Evolutionary conservation across 2,113 vertebrate species (phyloP).

Genomic region (Dasyornis broadbenti): DNA sequence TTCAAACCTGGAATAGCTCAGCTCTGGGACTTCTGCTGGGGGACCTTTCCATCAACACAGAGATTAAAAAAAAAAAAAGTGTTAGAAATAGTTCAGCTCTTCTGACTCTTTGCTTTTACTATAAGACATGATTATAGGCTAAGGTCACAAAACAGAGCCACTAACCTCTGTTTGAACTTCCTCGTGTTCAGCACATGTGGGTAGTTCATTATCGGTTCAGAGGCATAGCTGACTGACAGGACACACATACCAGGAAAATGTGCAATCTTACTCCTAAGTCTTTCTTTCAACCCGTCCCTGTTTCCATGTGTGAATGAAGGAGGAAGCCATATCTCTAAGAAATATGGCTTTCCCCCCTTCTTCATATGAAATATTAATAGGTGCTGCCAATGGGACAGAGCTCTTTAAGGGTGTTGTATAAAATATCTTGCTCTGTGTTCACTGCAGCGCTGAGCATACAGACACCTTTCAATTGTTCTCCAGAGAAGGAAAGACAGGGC

Average conservation of each 20-base stretch:
- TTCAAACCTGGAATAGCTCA: background rate
- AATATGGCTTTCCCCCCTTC: background rate
- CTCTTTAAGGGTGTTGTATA: background rate
- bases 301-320: background rate
- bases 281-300: background rate
- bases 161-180: constrained; percentile 60
- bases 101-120: constrained; percentile 21
- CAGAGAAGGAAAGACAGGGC: background rate
- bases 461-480: background rate
- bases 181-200: background rate
- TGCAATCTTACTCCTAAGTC: background rate
- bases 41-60: background rate
- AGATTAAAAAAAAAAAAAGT: background rate
- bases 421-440: background rate
- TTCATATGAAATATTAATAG: background rate
- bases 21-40: background rate
- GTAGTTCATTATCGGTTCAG: constrained; percentile 25
- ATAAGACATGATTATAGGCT: background rate
- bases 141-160: constrained; percentile 24
- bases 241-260: background rate
- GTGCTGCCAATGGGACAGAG: background rate
- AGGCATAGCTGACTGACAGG: background rate
- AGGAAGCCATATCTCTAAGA: constrained; percentile 8
- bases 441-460: background rate
- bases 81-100: background rate